phyloP scores from a whole-genome alignment of 2,797 vertebrate species.

The Anas bahamensis region DNA sequence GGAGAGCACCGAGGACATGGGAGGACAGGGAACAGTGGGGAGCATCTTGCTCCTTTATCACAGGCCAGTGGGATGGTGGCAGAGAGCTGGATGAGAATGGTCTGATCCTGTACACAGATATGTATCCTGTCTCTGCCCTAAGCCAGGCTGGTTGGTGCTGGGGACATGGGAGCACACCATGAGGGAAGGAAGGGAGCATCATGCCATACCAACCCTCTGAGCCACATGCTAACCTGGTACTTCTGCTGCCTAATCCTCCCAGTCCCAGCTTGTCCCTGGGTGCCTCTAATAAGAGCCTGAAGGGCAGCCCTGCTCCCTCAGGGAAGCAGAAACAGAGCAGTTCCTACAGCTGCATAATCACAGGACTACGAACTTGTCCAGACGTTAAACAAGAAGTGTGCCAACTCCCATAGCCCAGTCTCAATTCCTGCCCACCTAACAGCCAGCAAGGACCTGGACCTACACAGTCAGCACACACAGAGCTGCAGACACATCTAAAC shows the following conservation, averaged over 20 bases:
- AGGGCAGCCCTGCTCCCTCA: no score
- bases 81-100: background rate
- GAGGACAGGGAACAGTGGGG: background rate
- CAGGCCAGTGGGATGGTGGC: background rate
- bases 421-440: background rate
- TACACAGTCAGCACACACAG: background rate
- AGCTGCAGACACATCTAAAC: accelerated
- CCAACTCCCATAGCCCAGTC: background rate
- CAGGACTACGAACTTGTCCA: no score
- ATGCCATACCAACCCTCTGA: background rate
- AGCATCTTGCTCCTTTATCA: background rate
- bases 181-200: background rate
- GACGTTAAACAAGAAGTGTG: accelerated
- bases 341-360: background rate
- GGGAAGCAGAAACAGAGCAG: background rate
- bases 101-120: background rate
- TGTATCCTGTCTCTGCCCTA: background rate
- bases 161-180: accelerated
- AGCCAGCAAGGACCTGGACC: background rate
- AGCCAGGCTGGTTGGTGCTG: background rate
- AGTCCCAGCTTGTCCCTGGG: background rate
- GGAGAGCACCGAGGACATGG: background rate
- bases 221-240: background rate
- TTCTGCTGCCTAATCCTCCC: background rate
- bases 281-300: background rate